Base-by-base conservation (phyloP, 2,113 vertebrate genomes). In the Toxostoma redivivum region DNA sequence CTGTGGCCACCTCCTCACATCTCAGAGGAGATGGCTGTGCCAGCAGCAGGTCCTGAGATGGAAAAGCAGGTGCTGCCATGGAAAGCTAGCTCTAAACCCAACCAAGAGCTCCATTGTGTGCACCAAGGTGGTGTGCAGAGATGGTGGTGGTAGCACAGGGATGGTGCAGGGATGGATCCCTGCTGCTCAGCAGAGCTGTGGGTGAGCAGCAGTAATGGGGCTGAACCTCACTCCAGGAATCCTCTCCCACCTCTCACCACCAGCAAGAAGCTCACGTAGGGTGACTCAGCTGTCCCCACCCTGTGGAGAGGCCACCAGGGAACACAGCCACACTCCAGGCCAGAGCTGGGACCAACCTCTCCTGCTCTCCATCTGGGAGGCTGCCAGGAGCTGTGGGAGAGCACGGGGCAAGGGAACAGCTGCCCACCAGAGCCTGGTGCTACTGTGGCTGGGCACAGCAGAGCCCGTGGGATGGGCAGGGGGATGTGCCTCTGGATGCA, bases 401-500 rank as follows among this genome's bases (percentile, higher is more conserved):
- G 57, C 9, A 8, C 0, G 0, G 16, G 28, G 17, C 31, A 40
- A 35, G n/a, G 51, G 31, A 60, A 27, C 23, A 35, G 37, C 28
- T 45, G 42, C 72, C 35, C 54, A 20, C 31, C 5, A 20, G 44
- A 70, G 44, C 31, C n/a, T n/a, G 67, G 22, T 35, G 50, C 38
- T 22, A 20, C 48, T 3, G 0, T 0, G 9, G 89, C 50, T 0
- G 0, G 56, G 21, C 50, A 51, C 0, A 1, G 64, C 35, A 50
- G 30, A 77, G 50, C 24, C 57, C 9, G 4, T 2, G 2, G 69
- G 77, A 27, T 16, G 38, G 51, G 15, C 69, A 83, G 31, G 24
- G 37, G 30, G 21, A 64, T 1, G 6, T 4, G 8, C 11, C 57
- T 35, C 66, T 47, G 65, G 25, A 33, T 33, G 42, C 25, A 14